Conservation (phyloP, 2,888 invertebrate species). For the Trichogramma dendrolimi region DNA sequence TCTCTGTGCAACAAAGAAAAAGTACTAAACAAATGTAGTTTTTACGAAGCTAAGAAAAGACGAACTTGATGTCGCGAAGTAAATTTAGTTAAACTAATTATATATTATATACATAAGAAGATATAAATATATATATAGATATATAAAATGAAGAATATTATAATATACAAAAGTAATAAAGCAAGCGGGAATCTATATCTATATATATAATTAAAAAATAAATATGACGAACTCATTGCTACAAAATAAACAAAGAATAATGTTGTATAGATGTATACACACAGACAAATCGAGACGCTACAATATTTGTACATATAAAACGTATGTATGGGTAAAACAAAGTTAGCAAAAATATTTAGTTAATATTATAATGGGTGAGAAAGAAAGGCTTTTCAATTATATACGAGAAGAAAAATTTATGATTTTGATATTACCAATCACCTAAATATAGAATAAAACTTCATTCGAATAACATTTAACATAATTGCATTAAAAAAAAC, state of each 20-base stretch:
- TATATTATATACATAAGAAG: slow-evolving; percentile 26
- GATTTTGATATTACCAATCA: no score
- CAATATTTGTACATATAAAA: slow-evolving; percentile 43
- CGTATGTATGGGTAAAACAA: slow-evolving; percentile 24
- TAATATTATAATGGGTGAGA: slow-evolving; percentile 23
- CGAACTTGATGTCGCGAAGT: slow-evolving; percentile 18
- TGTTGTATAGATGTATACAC: slow-evolving; percentile 32
- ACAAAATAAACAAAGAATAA: slow-evolving; percentile 6
- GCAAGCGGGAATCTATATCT: slow-evolving; percentile 14
- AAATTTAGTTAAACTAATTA: slow-evolving; percentile 18
- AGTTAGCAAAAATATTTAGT: slow-evolving; percentile 11
- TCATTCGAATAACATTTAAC: no score
- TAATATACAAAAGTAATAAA: neutral
- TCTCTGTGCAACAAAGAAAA: slow-evolving; percentile 13
- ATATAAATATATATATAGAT: slow-evolving; percentile 3
- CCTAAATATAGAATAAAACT: no score
- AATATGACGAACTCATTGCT: slow-evolving; percentile 22
- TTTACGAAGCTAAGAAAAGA: slow-evolving; percentile 18
- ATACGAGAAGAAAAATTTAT: slow-evolving; percentile 2
- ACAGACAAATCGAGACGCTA: slow-evolving; percentile 33
- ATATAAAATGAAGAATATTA: slow-evolving; percentile 3
- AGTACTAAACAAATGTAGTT: slow-evolving; percentile 15
- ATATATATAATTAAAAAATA: slow-evolving; percentile 19
- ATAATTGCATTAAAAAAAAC: no score
- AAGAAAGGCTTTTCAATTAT: slow-evolving; percentile 35